Evolutionary conservation across 2,113 vertebrate genomes (phyloP).

Genomic region (Sturnus vulgaris): DNA sequence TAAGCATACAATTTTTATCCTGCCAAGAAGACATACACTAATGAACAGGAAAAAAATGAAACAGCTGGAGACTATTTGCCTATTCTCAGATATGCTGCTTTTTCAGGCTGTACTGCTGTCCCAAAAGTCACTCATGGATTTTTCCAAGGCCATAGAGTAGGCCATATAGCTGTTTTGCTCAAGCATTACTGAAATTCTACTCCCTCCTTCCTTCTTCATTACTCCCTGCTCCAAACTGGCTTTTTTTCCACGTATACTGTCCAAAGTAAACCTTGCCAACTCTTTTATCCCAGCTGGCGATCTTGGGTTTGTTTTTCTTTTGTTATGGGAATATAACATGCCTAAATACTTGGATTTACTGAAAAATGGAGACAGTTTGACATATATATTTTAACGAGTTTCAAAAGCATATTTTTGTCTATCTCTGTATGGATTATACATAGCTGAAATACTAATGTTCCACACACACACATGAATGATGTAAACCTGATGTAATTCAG

Average conservation of each 20-base stretch:
- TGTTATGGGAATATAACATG: not conserved
- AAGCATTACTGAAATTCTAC: not conserved
- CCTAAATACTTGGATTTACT: not conserved
- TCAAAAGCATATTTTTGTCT: not conserved
- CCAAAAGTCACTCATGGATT: not conserved
- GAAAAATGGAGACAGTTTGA: not conserved
- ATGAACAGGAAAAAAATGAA: not conserved
- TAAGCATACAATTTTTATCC: not conserved
- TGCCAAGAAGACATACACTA: not conserved
- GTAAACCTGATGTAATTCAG: not conserved
- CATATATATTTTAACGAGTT: not conserved
- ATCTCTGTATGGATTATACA: not conserved
- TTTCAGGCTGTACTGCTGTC: not conserved
- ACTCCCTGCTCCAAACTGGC: not conserved
- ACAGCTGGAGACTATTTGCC: not conserved
- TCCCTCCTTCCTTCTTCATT: not conserved
- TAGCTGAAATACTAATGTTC: not conserved
- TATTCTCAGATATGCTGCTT: not conserved
- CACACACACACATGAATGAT: not conserved
- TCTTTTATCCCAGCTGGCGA: not conserved
- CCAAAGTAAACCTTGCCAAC: not conserved
- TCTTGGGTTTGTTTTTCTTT: not conserved
- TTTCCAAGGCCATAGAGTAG: not conserved
- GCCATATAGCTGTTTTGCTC: not conserved
- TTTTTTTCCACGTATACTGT: not conserved